Conservation (phyloP, 2,113 vertebrate species). For the Istiophorus platypterus region DNA sequence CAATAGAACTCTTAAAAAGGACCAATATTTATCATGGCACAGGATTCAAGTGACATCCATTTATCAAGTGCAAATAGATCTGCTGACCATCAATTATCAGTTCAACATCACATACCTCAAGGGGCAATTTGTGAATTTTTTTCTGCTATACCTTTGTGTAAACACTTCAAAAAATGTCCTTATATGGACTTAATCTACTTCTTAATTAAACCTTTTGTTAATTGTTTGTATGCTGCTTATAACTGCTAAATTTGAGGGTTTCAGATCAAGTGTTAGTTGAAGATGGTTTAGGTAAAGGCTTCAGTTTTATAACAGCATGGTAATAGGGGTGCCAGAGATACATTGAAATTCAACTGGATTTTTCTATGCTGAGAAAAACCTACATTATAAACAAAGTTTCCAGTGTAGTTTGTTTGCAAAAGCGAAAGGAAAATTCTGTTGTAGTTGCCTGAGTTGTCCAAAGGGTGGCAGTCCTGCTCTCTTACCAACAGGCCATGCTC, state of each 20-base stretch:
- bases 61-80: too few species aligned
- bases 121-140: too few species aligned
- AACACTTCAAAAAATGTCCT: not conserved
- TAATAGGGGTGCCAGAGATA: too few species aligned
- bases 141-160: too few species aligned
- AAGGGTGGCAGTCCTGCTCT: conserved; percentile 70
- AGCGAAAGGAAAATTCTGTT: not conserved
- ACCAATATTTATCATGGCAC: not conserved
- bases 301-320: not conserved
- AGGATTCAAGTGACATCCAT: too few species aligned
- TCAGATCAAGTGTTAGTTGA: not conserved
- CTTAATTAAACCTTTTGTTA: not conserved
- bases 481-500: not conserved
- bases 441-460: conserved; percentile 46
- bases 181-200: not conserved
- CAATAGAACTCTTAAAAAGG: not conserved
- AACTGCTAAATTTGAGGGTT: not conserved
- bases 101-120: too few species aligned
- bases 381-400: not conserved
- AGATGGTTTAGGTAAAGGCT: not conserved
- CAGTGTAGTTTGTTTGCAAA: not conserved
- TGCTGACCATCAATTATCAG: too few species aligned
- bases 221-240: too few species aligned
- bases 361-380: not conserved
- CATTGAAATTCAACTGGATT: not conserved